Percentiles rank a stretch among this genome's conserved stretches.
Conservation (phyloP, 2,797 vertebrate genomes). For the Macroramphosus scolopax region DNA sequence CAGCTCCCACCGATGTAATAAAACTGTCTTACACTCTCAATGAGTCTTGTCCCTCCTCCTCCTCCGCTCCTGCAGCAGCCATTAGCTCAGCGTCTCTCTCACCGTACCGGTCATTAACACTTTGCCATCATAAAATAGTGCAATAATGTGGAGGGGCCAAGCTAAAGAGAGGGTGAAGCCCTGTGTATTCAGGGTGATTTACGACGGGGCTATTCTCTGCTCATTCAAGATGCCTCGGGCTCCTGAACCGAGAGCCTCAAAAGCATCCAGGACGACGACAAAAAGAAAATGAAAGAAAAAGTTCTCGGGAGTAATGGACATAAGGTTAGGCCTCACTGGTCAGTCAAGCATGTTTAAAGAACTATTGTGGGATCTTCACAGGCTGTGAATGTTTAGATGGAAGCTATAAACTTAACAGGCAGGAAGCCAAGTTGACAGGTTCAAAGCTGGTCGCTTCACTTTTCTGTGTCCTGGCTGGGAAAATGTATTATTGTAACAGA, state of each 20-base stretch:
- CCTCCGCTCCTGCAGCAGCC: conserved; percentile 38
- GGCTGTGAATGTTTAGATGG: conserved; percentile 23
- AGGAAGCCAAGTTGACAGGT: conserved; percentile 15
- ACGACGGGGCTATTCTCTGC: conserved; percentile 64
- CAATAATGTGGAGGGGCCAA: conserved; percentile 66
- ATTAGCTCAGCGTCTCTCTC: conserved; percentile 53
- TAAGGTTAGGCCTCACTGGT: conserved; percentile 44
- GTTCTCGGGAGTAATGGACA: conserved; percentile 49
- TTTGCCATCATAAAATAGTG: conserved; percentile 78
- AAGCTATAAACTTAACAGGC: conserved; percentile 29
- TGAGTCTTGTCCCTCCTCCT: conserved; percentile 43
- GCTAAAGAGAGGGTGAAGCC: conserved; percentile 60
- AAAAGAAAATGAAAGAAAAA: conserved; percentile 46
- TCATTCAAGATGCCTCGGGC: conserved; percentile 61
- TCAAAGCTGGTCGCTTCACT: conserved; percentile 2
- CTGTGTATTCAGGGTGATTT: conserved; percentile 73
- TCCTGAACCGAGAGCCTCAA: conserved; percentile 46
- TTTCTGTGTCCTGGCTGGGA: not conserved
- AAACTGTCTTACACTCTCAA: conserved; percentile 53
- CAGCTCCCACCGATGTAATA: conserved; percentile 52
- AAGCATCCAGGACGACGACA: conserved; percentile 42
- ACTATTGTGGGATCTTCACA: conserved; percentile 39
- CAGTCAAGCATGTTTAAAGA: conserved; percentile 50
- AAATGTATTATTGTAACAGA: not conserved
- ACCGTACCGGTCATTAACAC: conserved; percentile 74